A percentile compares a stretch with the other conserved stretches of the same genome.
Evolutionary conservation across 30 jellyfish, hydroid and myxozoan genomes (phyloP).

Genomic region (Turritopsis rubra): DNA sequence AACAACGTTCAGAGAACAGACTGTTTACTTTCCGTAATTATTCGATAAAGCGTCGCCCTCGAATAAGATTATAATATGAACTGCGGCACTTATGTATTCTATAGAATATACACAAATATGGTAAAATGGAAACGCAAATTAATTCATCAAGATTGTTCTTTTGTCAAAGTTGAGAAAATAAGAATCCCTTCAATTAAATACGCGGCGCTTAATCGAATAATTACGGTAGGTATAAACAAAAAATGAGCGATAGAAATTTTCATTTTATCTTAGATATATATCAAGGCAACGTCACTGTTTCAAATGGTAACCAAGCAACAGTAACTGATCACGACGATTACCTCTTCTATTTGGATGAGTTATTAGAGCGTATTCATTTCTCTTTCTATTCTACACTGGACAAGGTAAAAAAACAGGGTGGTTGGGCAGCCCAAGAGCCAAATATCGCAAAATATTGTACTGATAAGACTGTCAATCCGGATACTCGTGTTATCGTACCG

Average conservation of each 20-base stretch:
- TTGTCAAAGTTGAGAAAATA: no score
- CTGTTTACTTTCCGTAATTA: no score
- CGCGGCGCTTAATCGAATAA: no score
- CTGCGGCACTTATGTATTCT: no score
- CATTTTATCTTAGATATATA: background rate
- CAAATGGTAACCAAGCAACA: background rate
- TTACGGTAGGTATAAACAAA: background rate
- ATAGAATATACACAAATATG: no score
- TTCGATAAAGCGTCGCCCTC: no score
- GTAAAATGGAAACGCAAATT: no score
- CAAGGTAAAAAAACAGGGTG: slow-evolving; percentile 77
- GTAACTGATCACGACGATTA: slow-evolving; percentile 74
- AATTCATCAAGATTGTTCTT: no score
- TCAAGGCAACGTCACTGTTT: background rate
- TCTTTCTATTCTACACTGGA: slow-evolving; percentile 83
- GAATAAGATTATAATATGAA: no score
- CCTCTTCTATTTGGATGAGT: slow-evolving; percentile 77
- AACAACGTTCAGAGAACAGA: no score
- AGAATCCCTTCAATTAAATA: no score
- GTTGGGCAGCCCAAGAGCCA: slow-evolving; percentile 65
- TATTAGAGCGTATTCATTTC: slow-evolving; percentile 70
- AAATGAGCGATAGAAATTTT: background rate
- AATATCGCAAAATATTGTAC: slow-evolving; percentile 66
- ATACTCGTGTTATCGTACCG: slow-evolving; percentile 67
- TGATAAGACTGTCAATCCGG: slow-evolving; percentile 76